phyloP scores from a whole-genome alignment of 1,140 invertebrate genomes.

The Anoplophora glabripennis region DNA sequence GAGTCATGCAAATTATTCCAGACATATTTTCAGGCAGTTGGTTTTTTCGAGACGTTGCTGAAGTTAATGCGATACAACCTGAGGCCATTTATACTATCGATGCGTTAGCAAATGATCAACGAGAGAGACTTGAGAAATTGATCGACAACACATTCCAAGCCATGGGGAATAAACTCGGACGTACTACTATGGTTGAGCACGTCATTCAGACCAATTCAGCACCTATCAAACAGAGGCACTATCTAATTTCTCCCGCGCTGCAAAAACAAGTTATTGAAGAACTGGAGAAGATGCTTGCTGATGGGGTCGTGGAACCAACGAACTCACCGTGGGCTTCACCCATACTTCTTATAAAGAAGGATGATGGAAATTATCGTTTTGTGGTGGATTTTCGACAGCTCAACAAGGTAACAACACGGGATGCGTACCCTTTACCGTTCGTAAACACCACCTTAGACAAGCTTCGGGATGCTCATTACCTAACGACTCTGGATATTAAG shows the following conservation, averaged over 20 bases:
- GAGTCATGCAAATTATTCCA: not conserved
- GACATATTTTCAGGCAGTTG: not conserved
- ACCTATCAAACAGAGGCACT: constrained; percentile 35
- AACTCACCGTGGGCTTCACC: constrained; percentile 48
- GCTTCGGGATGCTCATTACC: constrained; percentile 35
- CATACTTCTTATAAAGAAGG: constrained; percentile 34
- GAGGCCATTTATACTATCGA: too few relatives aligned
- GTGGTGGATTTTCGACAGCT: constrained; percentile 44
- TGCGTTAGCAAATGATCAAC: not conserved
- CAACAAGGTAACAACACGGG: constrained; percentile 43
- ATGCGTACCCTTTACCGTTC: constrained; percentile 37
- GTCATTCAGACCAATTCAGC: constrained; percentile 31
- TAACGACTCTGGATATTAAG: constrained; percentile 42
- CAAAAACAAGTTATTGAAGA: constrained; percentile 29
- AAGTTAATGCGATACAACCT: too few relatives aligned
- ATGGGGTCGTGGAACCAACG: constrained; percentile 39
- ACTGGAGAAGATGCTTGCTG: constrained; percentile 31
- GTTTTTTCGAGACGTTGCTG: not conserved
- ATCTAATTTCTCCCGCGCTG: constrained; percentile 29
- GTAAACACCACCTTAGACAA: constrained; percentile 37
- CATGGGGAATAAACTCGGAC: constrained; percentile 22
- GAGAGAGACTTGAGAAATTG: not conserved
- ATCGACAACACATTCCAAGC: not conserved
- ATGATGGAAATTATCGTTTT: constrained; percentile 29
- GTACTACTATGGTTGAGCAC: constrained; percentile 30